Percentiles rank a stretch among this genome's conserved stretches.
phyloP scores from a whole-genome alignment of 2,888 invertebrate species.

The Hedya salicella region DNA sequence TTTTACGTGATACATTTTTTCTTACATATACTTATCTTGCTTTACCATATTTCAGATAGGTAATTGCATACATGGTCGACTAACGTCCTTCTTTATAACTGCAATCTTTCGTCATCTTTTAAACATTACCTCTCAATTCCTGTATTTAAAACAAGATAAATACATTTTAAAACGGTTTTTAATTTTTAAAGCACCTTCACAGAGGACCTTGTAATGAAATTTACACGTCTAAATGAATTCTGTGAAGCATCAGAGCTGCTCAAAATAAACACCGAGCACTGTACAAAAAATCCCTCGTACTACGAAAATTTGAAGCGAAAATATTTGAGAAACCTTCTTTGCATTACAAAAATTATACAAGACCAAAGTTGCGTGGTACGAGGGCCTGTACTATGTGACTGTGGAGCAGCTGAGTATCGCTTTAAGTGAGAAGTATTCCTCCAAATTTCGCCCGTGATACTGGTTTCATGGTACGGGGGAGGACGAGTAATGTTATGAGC shows the following conservation, averaged over 20 bases:
- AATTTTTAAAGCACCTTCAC: slow-evolving; percentile 33
- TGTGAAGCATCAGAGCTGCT: slow-evolving; percentile 65
- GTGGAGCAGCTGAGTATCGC: slow-evolving; percentile 21
- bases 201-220: slow-evolving; percentile 48
- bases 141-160: slow-evolving; percentile 15
- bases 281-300: slow-evolving; percentile 66
- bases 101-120: slow-evolving; percentile 5
- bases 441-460: slow-evolving; percentile 62
- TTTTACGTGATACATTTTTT: too few species aligned
- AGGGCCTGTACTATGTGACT: slow-evolving; percentile 63
- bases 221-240: slow-evolving; percentile 62
- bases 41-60: neutral
- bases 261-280: slow-evolving; percentile 67
- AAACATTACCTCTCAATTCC: slow-evolving; percentile 13
- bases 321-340: slow-evolving; percentile 6
- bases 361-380: slow-evolving; percentile 41
- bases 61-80: neutral
- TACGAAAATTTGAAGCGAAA: slow-evolving; percentile 9
- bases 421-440: slow-evolving; percentile 37
- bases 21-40: too few species aligned
- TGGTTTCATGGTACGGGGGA: slow-evolving; percentile 72
- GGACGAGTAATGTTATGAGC: slow-evolving; percentile 85
- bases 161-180: slow-evolving; percentile 18
- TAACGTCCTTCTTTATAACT: neutral
- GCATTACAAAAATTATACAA: slow-evolving; percentile 20